Percentiles rank a stretch among this genome's conserved stretches.
Conservation (phyloP, 2,113 vertebrate species). For the Axis porcinus region DNA sequence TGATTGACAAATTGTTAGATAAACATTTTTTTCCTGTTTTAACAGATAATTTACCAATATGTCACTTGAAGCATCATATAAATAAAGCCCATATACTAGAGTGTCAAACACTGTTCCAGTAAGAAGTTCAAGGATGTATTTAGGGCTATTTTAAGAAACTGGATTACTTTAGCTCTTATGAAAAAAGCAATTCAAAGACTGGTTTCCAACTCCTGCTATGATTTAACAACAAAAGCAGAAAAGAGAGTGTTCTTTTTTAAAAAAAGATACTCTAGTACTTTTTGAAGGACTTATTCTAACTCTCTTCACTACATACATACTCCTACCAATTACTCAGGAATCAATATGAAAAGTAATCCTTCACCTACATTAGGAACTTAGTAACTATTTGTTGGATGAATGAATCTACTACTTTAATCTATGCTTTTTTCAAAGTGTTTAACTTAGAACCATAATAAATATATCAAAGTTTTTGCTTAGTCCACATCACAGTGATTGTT, state of each 20-base stretch:
- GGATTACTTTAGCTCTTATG: constrained; percentile 55
- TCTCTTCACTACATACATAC: not conserved
- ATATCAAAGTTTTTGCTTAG: not conserved
- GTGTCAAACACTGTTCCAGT: constrained; percentile 60
- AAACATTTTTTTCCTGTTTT: not conserved
- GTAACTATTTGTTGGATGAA: not conserved
- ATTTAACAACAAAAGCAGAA: constrained; percentile 59
- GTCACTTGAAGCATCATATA: constrained; percentile 43
- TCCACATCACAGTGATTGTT: not conserved
- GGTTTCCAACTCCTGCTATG: constrained; percentile 7
- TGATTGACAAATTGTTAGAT: not conserved
- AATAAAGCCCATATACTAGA: constrained; percentile 13
- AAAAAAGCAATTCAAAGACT: constrained; percentile 38
- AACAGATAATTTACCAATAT: constrained; percentile 43
- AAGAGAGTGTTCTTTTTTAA: not conserved
- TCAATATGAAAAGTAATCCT: constrained; percentile 20
- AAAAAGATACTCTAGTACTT: not conserved
- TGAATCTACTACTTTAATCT: constrained; percentile 34
- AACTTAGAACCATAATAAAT: constrained; percentile 48
- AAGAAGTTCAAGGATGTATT: constrained; percentile 40
- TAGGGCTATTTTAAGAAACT: constrained; percentile 47
- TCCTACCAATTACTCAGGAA: not conserved
- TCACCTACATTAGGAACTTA: constrained; percentile 11
- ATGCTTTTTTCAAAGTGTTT: constrained; percentile 29
- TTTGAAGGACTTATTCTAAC: not conserved